Evolutionary conservation across 2,888 invertebrate species (phyloP).

Genomic region (Ditylenchus weischeri): DNA sequence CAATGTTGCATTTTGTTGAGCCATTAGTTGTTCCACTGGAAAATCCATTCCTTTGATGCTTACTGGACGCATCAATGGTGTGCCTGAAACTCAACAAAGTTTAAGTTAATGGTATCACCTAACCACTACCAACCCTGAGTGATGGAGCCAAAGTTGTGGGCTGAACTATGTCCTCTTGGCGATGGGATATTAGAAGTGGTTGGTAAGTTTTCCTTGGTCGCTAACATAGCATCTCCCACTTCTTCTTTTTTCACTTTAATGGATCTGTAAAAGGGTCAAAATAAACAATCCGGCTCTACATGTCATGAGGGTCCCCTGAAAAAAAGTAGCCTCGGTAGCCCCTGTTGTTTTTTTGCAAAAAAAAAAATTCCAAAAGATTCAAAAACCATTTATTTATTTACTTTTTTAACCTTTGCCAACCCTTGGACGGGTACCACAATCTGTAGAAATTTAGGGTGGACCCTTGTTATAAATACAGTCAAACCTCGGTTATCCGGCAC

Average conservation of each 20-base stretch:
- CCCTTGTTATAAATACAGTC: too few relatives aligned
- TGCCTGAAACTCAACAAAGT: not conserved
- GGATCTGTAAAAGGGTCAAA: not conserved
- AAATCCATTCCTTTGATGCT: not conserved
- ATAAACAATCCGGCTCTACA: too few relatives aligned
- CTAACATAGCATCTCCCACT: not conserved
- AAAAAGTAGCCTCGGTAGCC: too few relatives aligned
- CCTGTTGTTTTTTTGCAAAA: too few relatives aligned
- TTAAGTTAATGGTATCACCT: not conserved
- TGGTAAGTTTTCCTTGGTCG: not conserved
- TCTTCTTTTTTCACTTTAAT: constrained; percentile 11
- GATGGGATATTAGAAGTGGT: constrained; percentile 1
- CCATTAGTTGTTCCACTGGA: not conserved
- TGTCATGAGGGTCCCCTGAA: too few relatives aligned
- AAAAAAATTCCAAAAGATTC: too few relatives aligned
- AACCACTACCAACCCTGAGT: constrained; percentile 2
- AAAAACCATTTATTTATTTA: too few relatives aligned
- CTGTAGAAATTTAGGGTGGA: too few relatives aligned
- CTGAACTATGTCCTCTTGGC: too few relatives aligned
- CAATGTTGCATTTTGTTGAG: constrained; percentile 4
- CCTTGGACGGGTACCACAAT: too few relatives aligned
- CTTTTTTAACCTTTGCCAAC: too few relatives aligned
- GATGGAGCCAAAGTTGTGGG: constrained; percentile 7
- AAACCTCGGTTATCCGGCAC: too few relatives aligned
- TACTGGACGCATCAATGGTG: constrained; percentile 5